These are phyloP conservation scores for Sanderia malayensis DNA, from an alignment of 30 jellyfish, hydroid and myxozoan genomes.

Conservation along the genomic window DNA sequence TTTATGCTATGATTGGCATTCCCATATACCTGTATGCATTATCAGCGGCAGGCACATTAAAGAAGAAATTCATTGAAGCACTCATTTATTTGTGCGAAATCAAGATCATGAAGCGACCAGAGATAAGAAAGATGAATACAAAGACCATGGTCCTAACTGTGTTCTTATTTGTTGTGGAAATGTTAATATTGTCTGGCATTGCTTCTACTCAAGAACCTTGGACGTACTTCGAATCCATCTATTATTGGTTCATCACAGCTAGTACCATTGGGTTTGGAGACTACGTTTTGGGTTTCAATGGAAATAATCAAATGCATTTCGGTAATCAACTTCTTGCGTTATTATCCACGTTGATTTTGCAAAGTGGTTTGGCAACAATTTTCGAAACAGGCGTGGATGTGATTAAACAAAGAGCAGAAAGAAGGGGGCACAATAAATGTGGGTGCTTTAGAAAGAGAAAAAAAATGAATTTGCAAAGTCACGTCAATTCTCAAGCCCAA, in stretches of 20 bases:
- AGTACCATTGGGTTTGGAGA: slow-evolving; percentile 65
- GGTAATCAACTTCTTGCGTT: slow-evolving; percentile 6
- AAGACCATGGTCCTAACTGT: slow-evolving; percentile 14
- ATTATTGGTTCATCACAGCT: slow-evolving; percentile 59
- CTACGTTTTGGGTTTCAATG: slow-evolving; percentile 38
- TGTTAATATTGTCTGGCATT: slow-evolving; percentile 7
- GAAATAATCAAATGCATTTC: slow-evolving; percentile 15
- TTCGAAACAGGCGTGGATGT: slow-evolving; percentile 38
- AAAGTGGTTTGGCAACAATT: slow-evolving; percentile 44
- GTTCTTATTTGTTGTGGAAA: slow-evolving; percentile 4
- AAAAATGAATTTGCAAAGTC: too few relatives aligned
- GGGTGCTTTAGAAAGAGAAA: neutral
- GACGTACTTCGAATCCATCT: slow-evolving; percentile 27
- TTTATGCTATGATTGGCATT: slow-evolving; percentile 32
- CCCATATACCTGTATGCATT: slow-evolving; percentile 39
- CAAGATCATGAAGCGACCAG: slow-evolving; percentile 19
- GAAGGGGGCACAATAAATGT: slow-evolving; percentile 2
- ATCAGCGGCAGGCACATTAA: slow-evolving; percentile 41
- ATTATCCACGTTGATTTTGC: slow-evolving; percentile 10
- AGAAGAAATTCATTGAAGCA: slow-evolving; percentile 19
- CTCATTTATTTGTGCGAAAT: slow-evolving; percentile 29
- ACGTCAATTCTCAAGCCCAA: too few relatives aligned
- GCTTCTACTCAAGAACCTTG: slow-evolving; percentile 11
- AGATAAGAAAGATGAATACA: neutral
- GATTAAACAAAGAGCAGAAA: slow-evolving; percentile 29